Percentiles rank a stretch among this genome's conserved stretches.
phyloP scores from a whole-genome alignment of 2,888 invertebrate species.

The Cantharis rustica region DNA sequence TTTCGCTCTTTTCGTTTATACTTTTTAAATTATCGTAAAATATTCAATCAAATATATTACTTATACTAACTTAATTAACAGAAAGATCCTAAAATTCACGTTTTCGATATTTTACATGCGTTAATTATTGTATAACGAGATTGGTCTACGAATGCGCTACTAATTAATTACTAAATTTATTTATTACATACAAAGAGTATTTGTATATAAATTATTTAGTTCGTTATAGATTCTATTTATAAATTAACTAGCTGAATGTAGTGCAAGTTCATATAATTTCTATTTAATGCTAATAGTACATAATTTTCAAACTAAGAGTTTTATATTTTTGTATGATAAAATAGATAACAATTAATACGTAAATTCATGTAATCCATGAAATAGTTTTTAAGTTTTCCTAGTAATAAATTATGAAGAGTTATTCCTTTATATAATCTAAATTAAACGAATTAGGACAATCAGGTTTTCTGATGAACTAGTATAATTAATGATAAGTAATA shows the following conservation, averaged over 20 bases:
- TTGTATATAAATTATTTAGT: background rate
- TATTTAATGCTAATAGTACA: too few species aligned
- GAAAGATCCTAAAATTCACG: too few species aligned
- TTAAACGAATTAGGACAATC: background rate
- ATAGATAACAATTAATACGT: too few species aligned
- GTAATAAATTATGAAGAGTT: background rate
- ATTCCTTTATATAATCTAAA: background rate
- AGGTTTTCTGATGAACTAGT: background rate
- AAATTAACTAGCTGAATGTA: background rate
- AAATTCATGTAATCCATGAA: background rate
- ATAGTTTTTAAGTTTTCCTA: background rate
- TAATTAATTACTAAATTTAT: background rate
- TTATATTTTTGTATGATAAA: too few species aligned
- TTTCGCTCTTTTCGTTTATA: too few species aligned
- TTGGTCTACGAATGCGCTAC: background rate
- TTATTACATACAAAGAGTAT: background rate
- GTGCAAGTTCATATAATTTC: too few species aligned
- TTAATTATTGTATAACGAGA: background rate
- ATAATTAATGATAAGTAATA: slow-evolving; percentile 1
- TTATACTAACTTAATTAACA: too few species aligned
- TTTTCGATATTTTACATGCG: background rate
- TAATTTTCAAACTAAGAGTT: too few species aligned
- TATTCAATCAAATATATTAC: too few species aligned
- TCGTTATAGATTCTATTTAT: background rate
- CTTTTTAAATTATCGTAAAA: too few species aligned